Evolutionary conservation across 1,140 invertebrate species (phyloP), one percentile per base, ranked within the genome.

Genomic region (Caerostris extrusa): DNA sequence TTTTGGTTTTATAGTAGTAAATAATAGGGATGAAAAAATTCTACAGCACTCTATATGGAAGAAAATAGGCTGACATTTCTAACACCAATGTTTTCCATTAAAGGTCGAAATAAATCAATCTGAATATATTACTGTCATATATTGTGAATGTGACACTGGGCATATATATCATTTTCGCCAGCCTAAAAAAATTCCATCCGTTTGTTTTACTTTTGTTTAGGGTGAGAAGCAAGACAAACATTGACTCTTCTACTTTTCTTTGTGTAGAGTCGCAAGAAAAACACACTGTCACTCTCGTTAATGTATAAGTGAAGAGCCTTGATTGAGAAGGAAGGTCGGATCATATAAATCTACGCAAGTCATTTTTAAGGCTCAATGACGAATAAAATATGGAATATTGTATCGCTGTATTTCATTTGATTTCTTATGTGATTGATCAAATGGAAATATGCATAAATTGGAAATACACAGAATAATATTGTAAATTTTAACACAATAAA

Each of bases 101-200:
- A 67, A 67, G 61, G n/a, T 67, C 14, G 61, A n/a, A 67, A 67
- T 67, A 17, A 5, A 67, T 67, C 61, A 67, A 5, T 67, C n/a
- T 67, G n/a, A 67, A 67, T 67, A 67, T 67, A 67, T 67, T 67
- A 67, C n/a, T 67, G 61, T 67, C 61, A 71, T n/a, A 19, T 19
- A 71, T 71, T 71, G n/a, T 17, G 67, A 19, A 34, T 71, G 5
- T 71, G 67, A 19, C 61, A 67, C 61, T 67, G 61, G n/a, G 12
- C 8, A 12, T 77, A 53, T 77, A 53, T 50, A 53, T 53, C 34
- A 5, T 77, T 77, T 77, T 77, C 12, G 71, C 53, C 34, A 53
- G 4, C 50, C 71, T 77, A 50, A 77, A 53, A 77, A 77, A 50
- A 77, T 50, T 69, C 17, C n/a, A 7, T 77, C 17, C 71, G 8